Percentiles rank a stretch among this genome's conserved stretches.
Evolutionary conservation across 2,797 vertebrate species (phyloP).

Genomic region (Scomberomorus guttatus): DNA sequence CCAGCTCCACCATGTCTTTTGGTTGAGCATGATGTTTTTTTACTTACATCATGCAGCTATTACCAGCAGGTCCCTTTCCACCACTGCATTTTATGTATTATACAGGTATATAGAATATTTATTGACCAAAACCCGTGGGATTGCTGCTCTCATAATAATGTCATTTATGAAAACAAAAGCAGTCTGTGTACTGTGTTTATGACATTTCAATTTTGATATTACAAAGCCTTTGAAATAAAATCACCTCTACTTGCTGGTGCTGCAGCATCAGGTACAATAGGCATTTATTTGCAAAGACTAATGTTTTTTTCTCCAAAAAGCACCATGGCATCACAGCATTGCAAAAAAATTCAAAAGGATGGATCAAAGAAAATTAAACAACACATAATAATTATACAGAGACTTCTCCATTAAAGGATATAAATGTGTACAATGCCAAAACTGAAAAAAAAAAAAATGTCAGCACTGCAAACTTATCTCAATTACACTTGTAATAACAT

Average conservation of each 20-base stretch:
- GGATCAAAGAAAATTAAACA: constrained; percentile 28
- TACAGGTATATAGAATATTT: constrained; percentile 43
- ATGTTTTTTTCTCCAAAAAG: constrained; percentile 13
- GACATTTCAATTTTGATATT: constrained; percentile 18
- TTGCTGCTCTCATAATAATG: constrained; percentile 2
- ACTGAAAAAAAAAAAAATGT: neutral
- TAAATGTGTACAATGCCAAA: constrained; percentile 15
- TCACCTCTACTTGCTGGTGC: constrained; percentile 4
- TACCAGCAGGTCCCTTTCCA: neutral
- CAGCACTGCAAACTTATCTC: constrained; percentile 18
- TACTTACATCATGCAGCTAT: neutral
- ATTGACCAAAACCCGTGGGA: constrained; percentile 3
- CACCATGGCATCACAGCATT: constrained; percentile 20
- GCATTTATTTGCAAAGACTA: constrained; percentile 21
- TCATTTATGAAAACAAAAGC: constrained; percentile 28
- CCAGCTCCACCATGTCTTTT: no score
- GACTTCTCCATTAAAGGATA: constrained; percentile 24
- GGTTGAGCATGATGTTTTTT: no score
- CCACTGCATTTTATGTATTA: constrained; percentile 1
- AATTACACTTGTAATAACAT: constrained; percentile 13
- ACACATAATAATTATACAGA: constrained; percentile 9
- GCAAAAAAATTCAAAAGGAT: constrained; percentile 28
- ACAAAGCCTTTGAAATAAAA: constrained; percentile 27
- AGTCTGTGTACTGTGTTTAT: constrained; percentile 3
- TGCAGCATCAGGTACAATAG: constrained; percentile 16